Evolutionary conservation across 2,888 invertebrate species (phyloP).

Genomic region (Lomographa bimaculata): DNA sequence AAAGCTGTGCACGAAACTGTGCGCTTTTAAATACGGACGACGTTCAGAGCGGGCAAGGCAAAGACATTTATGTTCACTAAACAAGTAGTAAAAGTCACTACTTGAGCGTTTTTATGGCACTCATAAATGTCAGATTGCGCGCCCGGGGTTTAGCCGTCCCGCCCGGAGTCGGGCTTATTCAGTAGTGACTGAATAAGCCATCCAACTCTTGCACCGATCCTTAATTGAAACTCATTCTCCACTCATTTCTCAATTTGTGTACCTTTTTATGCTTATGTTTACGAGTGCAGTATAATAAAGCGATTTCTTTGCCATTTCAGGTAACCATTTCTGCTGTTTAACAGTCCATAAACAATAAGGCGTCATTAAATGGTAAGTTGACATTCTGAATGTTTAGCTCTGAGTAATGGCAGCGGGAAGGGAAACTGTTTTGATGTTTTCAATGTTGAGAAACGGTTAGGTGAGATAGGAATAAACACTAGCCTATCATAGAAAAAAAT

Average conservation of each 20-base stretch:
- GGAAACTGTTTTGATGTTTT: constrained; percentile 43
- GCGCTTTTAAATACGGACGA: constrained; percentile 83
- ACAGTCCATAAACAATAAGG: constrained; percentile 49
- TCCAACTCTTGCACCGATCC: constrained; percentile 33
- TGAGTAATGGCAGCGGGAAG: constrained; percentile 36
- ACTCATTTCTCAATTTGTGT: constrained; percentile 60
- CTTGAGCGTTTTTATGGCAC: constrained; percentile 84
- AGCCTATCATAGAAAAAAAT: too few species aligned
- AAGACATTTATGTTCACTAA: constrained; percentile 85
- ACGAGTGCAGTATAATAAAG: constrained; percentile 47
- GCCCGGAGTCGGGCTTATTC: constrained; percentile 45
- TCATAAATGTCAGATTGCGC: constrained; percentile 84
- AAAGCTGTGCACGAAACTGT: constrained; percentile 79
- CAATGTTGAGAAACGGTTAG: too few species aligned
- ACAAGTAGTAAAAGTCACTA: constrained; percentile 85
- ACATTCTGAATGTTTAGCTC: constrained; percentile 32
- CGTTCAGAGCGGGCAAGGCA: constrained; percentile 80
- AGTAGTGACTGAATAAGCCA: constrained; percentile 47
- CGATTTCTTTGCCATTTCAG: constrained; percentile 60
- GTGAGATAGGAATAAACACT: too few species aligned
- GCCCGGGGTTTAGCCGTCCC: constrained; percentile 71
- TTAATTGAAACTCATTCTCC: constrained; percentile 77
- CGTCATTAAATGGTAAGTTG: constrained; percentile 62
- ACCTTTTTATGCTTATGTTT: constrained; percentile 46
- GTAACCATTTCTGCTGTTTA: constrained; percentile 59